Evolutionary conservation across 2,888 invertebrate genomes (phyloP).

Genomic region (Acanthosepion pharaonis): DNA sequence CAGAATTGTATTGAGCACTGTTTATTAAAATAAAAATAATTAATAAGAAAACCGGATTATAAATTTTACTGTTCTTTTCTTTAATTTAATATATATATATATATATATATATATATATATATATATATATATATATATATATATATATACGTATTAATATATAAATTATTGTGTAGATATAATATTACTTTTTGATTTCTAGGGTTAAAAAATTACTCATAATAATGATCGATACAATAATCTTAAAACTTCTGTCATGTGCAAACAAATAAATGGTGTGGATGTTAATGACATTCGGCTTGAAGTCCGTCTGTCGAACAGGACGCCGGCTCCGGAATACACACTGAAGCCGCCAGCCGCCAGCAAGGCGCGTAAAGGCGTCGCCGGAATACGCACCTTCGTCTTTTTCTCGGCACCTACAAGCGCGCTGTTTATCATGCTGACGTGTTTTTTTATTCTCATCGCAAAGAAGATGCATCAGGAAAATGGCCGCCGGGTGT

Average conservation of each 20-base stretch:
- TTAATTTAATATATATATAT: too few relatives aligned
- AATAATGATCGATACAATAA: constrained; percentile 2
- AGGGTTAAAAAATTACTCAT: not conserved
- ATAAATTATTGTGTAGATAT: too few relatives aligned
- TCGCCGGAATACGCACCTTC: not conserved
- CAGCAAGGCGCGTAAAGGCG: not conserved
- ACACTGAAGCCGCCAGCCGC: not conserved
- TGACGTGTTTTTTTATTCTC: not conserved
- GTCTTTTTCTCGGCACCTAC: not conserved
- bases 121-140: too few relatives aligned
- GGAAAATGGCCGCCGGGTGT: not conserved
- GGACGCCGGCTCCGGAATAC: not conserved
- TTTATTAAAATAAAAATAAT: too few relatives aligned
- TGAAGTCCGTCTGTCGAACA: constrained; percentile 10
- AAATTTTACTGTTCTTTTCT: too few relatives aligned
- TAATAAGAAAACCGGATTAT: too few relatives aligned
- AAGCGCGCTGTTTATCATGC: not conserved
- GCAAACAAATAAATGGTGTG: constrained; percentile 6
- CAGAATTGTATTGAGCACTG: too few relatives aligned
- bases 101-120: too few relatives aligned
- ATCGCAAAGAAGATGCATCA: not conserved
- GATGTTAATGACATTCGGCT: not conserved
- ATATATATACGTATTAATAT: too few relatives aligned
- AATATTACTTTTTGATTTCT: not conserved
- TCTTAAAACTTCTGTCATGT: not conserved